Evolutionary conservation across 2,888 invertebrate genomes (phyloP).

Genomic region (Horisme vitalbata): DNA sequence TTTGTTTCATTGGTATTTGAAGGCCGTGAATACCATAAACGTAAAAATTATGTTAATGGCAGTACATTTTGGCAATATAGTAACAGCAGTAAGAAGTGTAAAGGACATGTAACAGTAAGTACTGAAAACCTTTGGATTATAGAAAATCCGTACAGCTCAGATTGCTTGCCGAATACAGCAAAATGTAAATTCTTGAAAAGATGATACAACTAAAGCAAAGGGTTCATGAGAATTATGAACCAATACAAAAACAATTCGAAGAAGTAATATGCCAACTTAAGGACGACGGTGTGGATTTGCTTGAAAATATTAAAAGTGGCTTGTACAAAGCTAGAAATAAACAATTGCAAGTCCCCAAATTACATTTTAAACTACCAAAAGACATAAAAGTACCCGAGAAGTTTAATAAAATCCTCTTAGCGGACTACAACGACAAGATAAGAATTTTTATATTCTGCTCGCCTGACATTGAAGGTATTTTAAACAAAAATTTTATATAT

Average conservation of each 20-base stretch:
- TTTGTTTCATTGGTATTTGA: slow-evolving; percentile 6
- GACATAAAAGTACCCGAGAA: slow-evolving; percentile 12
- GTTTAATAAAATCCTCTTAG: slow-evolving; percentile 7
- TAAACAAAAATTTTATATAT: slow-evolving; percentile 6
- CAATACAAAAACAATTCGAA: slow-evolving; percentile 14
- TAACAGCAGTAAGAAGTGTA: slow-evolving; percentile 1
- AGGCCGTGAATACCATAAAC: slow-evolving; percentile 4
- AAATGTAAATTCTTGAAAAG: slow-evolving; percentile 9
- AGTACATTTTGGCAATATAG: slow-evolving; percentile 14
- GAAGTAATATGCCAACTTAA: slow-evolving; percentile 10
- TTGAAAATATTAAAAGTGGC: slow-evolving; percentile 11
- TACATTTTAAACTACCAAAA: slow-evolving; percentile 6
- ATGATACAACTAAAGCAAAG: slow-evolving; percentile 8
- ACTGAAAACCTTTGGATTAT: too few species aligned
- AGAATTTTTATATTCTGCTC: slow-evolving; percentile 8
- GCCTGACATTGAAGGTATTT: slow-evolving; percentile 7
- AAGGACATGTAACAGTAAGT: slow-evolving; percentile 13
- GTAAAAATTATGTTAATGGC: slow-evolving; percentile 7
- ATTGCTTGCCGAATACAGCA: slow-evolving; percentile 4
- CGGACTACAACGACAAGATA: slow-evolving; percentile 10
- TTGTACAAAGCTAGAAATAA: slow-evolving; percentile 12
- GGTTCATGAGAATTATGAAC: slow-evolving; percentile 13
- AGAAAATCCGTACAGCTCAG: too few species aligned
- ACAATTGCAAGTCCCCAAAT: slow-evolving; percentile 7
- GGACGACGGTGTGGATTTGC: slow-evolving; percentile 13